These are phyloP conservation scores for Natator depressus DNA, from an alignment of 2,113 vertebrate genomes.

Conservation along the genomic window DNA sequence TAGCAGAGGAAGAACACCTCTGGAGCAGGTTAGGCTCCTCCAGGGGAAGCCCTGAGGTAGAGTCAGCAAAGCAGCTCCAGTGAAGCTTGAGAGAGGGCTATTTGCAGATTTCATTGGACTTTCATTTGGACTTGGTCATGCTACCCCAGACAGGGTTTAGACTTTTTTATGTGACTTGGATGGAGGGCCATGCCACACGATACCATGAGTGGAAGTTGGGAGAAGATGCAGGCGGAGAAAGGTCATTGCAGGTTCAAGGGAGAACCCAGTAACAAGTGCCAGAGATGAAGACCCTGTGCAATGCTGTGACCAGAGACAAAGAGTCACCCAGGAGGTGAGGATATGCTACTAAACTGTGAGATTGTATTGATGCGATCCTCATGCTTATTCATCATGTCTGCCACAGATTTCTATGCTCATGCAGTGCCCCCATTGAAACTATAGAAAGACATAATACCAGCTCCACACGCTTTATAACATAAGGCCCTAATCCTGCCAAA, in stretches of 20 bases:
- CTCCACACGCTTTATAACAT: neutral
- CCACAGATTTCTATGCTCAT: no score
- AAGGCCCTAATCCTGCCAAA: neutral
- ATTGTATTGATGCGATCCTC: neutral
- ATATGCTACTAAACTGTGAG: neutral
- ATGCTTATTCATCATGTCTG: neutral
- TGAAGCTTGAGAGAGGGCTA: neutral
- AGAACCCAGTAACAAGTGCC: neutral
- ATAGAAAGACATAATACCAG: neutral
- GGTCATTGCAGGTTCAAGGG: neutral
- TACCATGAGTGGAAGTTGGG: neutral
- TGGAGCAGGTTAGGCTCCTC: neutral
- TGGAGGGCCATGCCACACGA: neutral
- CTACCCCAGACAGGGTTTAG: no score
- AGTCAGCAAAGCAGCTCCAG: neutral
- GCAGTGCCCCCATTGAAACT: neutral
- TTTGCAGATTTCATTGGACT: neutral
- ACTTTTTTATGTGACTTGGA: neutral
- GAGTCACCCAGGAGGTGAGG: neutral
- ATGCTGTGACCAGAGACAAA: neutral
- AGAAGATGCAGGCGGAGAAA: neutral
- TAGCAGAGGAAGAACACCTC: neutral
- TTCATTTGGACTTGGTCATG: no score
- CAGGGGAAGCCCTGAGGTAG: neutral
- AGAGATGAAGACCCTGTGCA: neutral